phyloP scores from a whole-genome alignment of 2,797 vertebrate species.

The Onychomys leucogaster region DNA sequence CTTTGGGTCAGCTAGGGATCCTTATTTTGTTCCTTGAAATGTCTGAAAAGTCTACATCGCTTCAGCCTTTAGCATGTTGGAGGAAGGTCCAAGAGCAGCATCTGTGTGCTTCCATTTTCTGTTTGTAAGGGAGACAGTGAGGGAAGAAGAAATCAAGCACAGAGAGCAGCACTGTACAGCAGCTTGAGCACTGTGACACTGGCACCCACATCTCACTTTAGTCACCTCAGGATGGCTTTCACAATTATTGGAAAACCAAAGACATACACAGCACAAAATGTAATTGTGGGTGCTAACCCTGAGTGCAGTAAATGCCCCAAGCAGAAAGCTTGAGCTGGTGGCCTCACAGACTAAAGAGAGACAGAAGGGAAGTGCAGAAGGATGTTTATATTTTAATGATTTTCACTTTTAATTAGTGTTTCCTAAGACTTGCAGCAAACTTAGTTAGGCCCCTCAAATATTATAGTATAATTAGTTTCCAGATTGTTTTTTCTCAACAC shows the following conservation, averaged over 20 bases:
- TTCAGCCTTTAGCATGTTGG: neutral
- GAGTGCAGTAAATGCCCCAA: neutral
- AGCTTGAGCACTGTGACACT: neutral
- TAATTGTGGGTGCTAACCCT: slow-evolving; percentile 37
- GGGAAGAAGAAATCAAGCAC: neutral
- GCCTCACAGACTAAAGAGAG: neutral
- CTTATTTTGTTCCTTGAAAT: neutral
- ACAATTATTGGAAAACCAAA: slow-evolving; percentile 55
- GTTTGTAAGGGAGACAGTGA: neutral
- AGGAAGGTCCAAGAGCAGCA: neutral
- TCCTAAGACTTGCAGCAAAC: slow-evolving; percentile 79
- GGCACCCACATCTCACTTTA: neutral
- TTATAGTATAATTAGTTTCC: slow-evolving; percentile 80
- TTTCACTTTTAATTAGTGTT: slow-evolving; percentile 83
- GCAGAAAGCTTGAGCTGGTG: slow-evolving; percentile 49
- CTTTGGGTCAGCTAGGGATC: neutral
- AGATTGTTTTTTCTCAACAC: slow-evolving; percentile 47
- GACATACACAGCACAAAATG: slow-evolving; percentile 44
- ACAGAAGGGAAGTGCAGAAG: slow-evolving; percentile 37
- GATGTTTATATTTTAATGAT: slow-evolving; percentile 57
- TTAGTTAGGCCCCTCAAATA: slow-evolving; percentile 78
- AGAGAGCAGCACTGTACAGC: neutral
- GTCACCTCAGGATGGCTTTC: slow-evolving; percentile 4
- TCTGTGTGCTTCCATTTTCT: neutral
- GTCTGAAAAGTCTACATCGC: neutral